A percentile compares a stretch with the other conserved stretches of the same genome.
Conservation (phyloP, 2,797 vertebrate species). For the Bradypus variegatus region DNA sequence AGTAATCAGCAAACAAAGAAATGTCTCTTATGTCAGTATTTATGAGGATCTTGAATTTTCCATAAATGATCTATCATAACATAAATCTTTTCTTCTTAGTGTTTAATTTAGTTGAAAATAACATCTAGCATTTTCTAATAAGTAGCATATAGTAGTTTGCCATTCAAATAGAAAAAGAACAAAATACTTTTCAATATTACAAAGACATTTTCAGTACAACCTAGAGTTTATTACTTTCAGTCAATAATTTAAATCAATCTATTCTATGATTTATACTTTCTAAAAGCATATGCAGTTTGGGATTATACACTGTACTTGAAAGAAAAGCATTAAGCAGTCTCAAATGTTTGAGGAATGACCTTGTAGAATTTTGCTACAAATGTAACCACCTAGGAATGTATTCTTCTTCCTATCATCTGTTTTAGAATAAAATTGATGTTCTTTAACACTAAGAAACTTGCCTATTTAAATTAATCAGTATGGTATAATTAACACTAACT, state of each 20-base stretch:
- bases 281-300: background rate
- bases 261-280: slow-evolving; percentile 6
- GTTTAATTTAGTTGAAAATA: slow-evolving; percentile 53
- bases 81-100: slow-evolving; percentile 45
- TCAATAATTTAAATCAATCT: background rate
- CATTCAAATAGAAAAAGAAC: slow-evolving; percentile 6
- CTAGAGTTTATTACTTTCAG: slow-evolving; percentile 43
- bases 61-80: background rate
- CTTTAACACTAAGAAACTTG: slow-evolving; percentile 53
- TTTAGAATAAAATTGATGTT: slow-evolving; percentile 58
- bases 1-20: slow-evolving; percentile 31
- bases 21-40: background rate
- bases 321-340: background rate
- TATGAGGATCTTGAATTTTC: slow-evolving; percentile 12
- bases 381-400: slow-evolving; percentile 25
- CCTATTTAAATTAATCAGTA: slow-evolving; percentile 62
- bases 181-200: background rate
- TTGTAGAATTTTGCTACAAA: background rate
- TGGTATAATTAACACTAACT: slow-evolving; percentile 57
- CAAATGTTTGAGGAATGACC: slow-evolving; percentile 1
- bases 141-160: background rate
- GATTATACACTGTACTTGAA: slow-evolving; percentile 36
- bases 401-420: slow-evolving; percentile 47
- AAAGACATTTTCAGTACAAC: background rate
- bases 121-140: slow-evolving; percentile 44